A percentile compares a stretch with the other conserved stretches of the same genome.
phyloP scores from a whole-genome alignment of 1,140 invertebrate species.

The Procambarus clarkii region DNA sequence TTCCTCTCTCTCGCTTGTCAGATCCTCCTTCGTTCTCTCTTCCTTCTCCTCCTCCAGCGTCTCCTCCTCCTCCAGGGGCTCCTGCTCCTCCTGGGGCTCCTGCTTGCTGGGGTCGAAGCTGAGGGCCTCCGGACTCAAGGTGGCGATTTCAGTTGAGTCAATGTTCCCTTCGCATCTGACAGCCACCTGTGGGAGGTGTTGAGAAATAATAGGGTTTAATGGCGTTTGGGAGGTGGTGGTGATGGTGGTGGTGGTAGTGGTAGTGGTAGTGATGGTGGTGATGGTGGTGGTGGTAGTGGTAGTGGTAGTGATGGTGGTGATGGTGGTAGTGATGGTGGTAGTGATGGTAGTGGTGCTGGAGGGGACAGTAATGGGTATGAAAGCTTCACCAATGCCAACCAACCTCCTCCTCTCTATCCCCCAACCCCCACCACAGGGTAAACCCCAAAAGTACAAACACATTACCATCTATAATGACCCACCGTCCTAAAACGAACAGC shows the following conservation, averaged over 20 bases:
- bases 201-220: not conserved
- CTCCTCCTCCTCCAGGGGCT: not conserved
- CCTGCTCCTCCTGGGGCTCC: not conserved
- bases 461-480: not conserved
- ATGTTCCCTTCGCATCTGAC: not conserved
- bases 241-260: not conserved
- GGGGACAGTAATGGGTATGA: too few relatives aligned
- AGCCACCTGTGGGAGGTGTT: not conserved
- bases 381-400: too few relatives aligned
- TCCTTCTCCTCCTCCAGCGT: not conserved
- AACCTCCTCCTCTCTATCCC: too few relatives aligned
- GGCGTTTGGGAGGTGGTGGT: too few relatives aligned
- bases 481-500: not conserved
- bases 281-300: too few relatives aligned
- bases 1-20: not conserved
- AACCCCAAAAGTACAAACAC: not conserved
- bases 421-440: not conserved
- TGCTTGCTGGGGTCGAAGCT: not conserved
- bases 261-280: not conserved
- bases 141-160: not conserved
- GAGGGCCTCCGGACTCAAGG: not conserved
- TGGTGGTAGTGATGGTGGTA: too few relatives aligned
- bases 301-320: too few relatives aligned
- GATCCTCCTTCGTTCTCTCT: not conserved
- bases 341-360: too few relatives aligned